Evolutionary conservation across 2,797 vertebrate species (phyloP), one percentile per base, ranked within the genome.

Genomic region (Momotus momota): DNA sequence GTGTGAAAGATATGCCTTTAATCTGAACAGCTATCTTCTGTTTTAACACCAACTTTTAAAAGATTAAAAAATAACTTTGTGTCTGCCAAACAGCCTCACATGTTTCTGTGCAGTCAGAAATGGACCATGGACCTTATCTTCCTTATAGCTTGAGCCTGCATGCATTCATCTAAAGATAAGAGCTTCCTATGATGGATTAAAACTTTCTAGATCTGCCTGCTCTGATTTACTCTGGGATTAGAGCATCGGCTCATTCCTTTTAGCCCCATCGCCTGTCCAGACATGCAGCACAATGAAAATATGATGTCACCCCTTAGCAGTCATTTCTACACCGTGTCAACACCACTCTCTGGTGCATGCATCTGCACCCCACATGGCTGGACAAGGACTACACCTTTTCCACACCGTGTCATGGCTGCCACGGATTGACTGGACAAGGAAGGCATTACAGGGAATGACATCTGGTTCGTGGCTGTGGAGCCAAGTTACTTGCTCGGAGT

Each of bases 201-300:
- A 89, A 60, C 35, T 91, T 91, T 91, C 71, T 83, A 94, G 73
- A 64, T 81, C 91, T 86, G 64, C 38, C 77, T 90, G 38, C 64
- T 64, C 26, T 90, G 94, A 92, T 96, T 97, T 96, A 94, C 88
- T 71, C 65, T 29, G 57, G 78, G 86, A 88, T 95, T 83, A 93
- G 88, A 84, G 60, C 85, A 86, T 46, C 41, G 51, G 23, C 60
- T 55, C 67, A 25, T 67, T 88, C 31, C 67, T 96, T 91, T 86
- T 80, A 89, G 78, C 21, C 73, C 81, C 52, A 26, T 4, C 1
- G 1, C 81, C 71, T 1, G 0, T 69, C 64, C 86, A 86, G 80
- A 81, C 67, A 43, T 9, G 26, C 52, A 90, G 45, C 31, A 41
- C 27, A 15, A 35, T 35, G 77, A 66, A 75, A 94, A 90, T 66